These are phyloP conservation scores for Antitype chi DNA, from an alignment of 2,888 invertebrate species.

Conservation along the genomic window DNA sequence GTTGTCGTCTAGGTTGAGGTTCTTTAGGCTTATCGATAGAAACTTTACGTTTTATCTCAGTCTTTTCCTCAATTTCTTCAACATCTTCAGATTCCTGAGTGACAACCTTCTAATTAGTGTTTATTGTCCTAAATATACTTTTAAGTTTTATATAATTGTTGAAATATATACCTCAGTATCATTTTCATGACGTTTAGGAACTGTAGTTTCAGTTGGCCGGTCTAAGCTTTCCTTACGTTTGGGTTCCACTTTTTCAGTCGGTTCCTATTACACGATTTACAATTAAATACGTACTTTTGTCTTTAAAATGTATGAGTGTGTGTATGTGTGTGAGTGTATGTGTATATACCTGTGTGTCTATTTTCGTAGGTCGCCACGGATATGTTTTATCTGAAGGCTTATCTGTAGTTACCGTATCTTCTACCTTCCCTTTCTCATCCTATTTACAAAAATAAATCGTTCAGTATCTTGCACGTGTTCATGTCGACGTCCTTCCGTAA, in stretches of 20 bases:
- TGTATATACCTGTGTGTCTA: conserved; percentile 79
- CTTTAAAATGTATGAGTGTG: conserved; percentile 40
- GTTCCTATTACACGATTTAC: conserved; percentile 74
- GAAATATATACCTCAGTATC: conserved; percentile 75
- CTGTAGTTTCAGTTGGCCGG: conserved; percentile 61
- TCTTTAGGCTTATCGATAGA: conserved; percentile 64
- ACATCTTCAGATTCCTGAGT: conserved; percentile 74
- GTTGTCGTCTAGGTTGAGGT: conserved; percentile 57
- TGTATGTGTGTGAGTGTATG: conserved; percentile 67
- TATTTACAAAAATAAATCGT: conserved; percentile 82
- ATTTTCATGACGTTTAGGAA: conserved; percentile 72
- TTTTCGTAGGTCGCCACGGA: conserved; percentile 87
- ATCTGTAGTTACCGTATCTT: conserved; percentile 81
- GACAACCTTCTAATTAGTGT: conserved; percentile 45
- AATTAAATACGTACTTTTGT: conserved; percentile 34
- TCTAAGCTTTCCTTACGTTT: conserved; percentile 79
- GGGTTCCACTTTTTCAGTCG: conserved; percentile 74
- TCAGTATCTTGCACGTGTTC: conserved; percentile 57
- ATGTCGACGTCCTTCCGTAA: conserved; percentile 36
- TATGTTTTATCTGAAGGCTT: conserved; percentile 84
- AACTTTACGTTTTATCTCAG: conserved; percentile 70
- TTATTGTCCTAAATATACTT: background rate
- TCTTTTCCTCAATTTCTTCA: conserved; percentile 69
- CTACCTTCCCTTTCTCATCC: conserved; percentile 80
- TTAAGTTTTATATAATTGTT: background rate